Evolutionary conservation across 2,888 invertebrate species (phyloP).

Genomic region (Ennomos fuscantarius): DNA sequence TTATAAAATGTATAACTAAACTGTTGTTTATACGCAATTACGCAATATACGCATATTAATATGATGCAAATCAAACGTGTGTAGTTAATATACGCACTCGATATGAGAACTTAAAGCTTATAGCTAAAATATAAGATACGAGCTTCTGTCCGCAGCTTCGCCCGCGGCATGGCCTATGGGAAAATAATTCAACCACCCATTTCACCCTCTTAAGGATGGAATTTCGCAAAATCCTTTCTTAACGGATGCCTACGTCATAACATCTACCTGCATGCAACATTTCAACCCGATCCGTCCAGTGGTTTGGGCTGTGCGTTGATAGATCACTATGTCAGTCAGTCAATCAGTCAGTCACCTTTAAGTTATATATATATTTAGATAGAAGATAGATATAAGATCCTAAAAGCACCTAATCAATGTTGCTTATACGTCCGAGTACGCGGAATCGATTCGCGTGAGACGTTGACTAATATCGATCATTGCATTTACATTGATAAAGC

Average conservation of each 20-base stretch:
- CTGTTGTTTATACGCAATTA: conserved; percentile 66
- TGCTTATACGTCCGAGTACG: conserved; percentile 68
- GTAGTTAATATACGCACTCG: conserved; percentile 54
- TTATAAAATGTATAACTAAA: conserved; percentile 57
- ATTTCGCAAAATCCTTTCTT: no score
- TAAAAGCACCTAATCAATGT: conserved; percentile 70
- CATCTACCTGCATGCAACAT: no score
- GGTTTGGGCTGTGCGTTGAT: no score
- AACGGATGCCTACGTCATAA: no score
- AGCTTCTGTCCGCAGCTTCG: no score
- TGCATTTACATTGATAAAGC: conserved; percentile 68
- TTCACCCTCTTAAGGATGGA: no score
- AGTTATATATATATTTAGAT: no score
- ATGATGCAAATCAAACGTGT: conserved; percentile 70
- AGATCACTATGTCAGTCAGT: no score
- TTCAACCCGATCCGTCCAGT: no score
- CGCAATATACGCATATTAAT: conserved; percentile 66
- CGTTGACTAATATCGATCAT: conserved; percentile 74
- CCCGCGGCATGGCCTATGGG: no score
- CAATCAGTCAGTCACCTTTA: no score
- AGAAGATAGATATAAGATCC: conserved; percentile 56
- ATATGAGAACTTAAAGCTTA: conserved; percentile 55
- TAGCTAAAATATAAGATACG: conserved; percentile 63
- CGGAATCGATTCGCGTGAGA: conserved; percentile 70
- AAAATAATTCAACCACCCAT: no score